phyloP scores from a whole-genome alignment of 2,888 invertebrate genomes.

The Drosophila nr. perissopoda region DNA sequence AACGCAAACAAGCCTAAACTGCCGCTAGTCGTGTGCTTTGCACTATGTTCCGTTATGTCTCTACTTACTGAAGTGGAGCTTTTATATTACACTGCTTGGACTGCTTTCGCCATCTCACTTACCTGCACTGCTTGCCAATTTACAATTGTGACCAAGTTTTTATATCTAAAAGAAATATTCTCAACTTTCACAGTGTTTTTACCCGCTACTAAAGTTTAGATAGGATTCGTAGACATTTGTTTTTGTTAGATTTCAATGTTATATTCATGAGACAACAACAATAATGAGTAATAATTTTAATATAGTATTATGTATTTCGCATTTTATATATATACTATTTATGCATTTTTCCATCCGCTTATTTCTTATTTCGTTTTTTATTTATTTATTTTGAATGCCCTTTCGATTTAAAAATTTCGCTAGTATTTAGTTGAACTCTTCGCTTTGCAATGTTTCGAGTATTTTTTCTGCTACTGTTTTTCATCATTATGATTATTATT shows the following conservation, averaged over 20 bases:
- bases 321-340: slow-evolving; percentile 62
- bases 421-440: slow-evolving; percentile 68
- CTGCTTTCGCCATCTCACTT: neutral
- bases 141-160: neutral
- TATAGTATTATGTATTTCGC: slow-evolving; percentile 68
- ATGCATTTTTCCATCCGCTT: slow-evolving; percentile 48
- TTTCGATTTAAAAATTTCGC: slow-evolving; percentile 71
- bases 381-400: slow-evolving; percentile 26
- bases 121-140: neutral
- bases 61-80: too few species aligned
- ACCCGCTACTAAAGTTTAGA: slow-evolving; percentile 35
- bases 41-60: neutral
- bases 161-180: neutral
- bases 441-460: slow-evolving; percentile 27
- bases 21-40: neutral
- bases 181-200: neutral
- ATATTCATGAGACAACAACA: slow-evolving; percentile 79
- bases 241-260: slow-evolving; percentile 64
- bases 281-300: slow-evolving; percentile 76
- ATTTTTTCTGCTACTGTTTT: slow-evolving; percentile 28
- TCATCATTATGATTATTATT: neutral
- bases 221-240: slow-evolving; percentile 26
- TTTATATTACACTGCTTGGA: rapidly evolving
- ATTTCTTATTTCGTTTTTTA: slow-evolving; percentile 19
- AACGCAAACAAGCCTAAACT: too few species aligned